phyloP scores from a whole-genome alignment of 2,113 vertebrate species.

The Edolisoma coerulescens region DNA sequence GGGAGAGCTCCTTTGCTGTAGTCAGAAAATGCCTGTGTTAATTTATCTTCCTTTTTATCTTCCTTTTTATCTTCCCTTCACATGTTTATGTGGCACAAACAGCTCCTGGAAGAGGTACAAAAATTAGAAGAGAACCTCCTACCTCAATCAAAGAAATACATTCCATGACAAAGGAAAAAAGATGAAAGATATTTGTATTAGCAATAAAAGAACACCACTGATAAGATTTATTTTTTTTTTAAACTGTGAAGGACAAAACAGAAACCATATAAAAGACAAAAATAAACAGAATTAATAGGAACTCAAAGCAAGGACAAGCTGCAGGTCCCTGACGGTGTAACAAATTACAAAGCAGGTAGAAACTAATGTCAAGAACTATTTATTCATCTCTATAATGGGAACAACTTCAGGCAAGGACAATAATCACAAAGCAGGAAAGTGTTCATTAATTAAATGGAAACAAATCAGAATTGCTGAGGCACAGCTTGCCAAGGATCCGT shows the following conservation, averaged over 20 bases:
- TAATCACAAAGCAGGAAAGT: slow-evolving; percentile 23
- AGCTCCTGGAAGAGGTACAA: not conserved
- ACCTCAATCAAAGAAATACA: not conserved
- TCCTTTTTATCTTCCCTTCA: not conserved
- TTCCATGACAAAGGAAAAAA: not conserved
- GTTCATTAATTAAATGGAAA: slow-evolving; percentile 51
- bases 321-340: not conserved
- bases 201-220: not conserved
- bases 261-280: not conserved
- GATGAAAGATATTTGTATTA: not conserved
- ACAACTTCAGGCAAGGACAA: slow-evolving; percentile 47
- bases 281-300: not conserved
- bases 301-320: slow-evolving; percentile 15
- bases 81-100: not conserved
- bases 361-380: slow-evolving; percentile 13
- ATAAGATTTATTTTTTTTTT: not conserved
- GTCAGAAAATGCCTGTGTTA: not conserved
- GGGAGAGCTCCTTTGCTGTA: not conserved
- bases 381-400: slow-evolving; percentile 34
- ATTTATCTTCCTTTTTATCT: not conserved
- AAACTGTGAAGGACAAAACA: not conserved
- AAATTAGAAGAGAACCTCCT: not conserved
- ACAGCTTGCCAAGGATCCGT: slow-evolving; percentile 6
- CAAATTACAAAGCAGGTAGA: slow-evolving; percentile 15
- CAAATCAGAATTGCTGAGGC: not conserved